Conservation (phyloP, 2,888 invertebrate species). For the Meganola albula region DNA sequence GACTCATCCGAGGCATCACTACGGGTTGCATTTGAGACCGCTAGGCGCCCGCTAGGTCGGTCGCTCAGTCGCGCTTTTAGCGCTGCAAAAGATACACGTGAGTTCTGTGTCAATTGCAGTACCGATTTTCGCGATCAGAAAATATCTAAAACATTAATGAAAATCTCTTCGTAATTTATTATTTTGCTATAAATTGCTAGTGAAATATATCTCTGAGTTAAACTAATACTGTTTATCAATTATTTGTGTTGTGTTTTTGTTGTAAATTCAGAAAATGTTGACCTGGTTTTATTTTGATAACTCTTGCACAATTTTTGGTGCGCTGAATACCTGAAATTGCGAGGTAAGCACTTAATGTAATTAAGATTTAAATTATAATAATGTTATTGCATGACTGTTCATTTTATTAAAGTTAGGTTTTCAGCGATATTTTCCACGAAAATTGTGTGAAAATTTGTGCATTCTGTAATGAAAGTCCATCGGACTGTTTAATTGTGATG, state of each 20-base stretch:
- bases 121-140: constrained; percentile 35
- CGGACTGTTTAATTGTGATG: no score
- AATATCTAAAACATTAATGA: constrained; percentile 52
- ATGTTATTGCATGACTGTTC: not conserved
- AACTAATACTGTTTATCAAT: constrained; percentile 20
- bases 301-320: constrained; percentile 53
- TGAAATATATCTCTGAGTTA: constrained; percentile 31
- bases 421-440: no score
- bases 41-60: constrained; percentile 46
- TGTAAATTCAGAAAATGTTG: constrained; percentile 36
- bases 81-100: constrained; percentile 39
- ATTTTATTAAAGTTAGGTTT: no score
- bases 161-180: constrained; percentile 33
- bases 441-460: no score
- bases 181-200: constrained; percentile 36
- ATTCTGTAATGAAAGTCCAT: no score
- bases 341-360: constrained; percentile 40
- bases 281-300: constrained; percentile 63
- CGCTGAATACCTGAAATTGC: constrained; percentile 26
- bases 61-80: constrained; percentile 53
- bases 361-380: constrained; percentile 6
- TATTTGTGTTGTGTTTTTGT: constrained; percentile 29
- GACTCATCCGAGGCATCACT: constrained; percentile 30
- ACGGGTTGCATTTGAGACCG: constrained; percentile 56
- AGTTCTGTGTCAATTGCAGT: constrained; percentile 23